Conservation (phyloP, 2,888 invertebrate genomes). For the Plagiodera versicolora region DNA sequence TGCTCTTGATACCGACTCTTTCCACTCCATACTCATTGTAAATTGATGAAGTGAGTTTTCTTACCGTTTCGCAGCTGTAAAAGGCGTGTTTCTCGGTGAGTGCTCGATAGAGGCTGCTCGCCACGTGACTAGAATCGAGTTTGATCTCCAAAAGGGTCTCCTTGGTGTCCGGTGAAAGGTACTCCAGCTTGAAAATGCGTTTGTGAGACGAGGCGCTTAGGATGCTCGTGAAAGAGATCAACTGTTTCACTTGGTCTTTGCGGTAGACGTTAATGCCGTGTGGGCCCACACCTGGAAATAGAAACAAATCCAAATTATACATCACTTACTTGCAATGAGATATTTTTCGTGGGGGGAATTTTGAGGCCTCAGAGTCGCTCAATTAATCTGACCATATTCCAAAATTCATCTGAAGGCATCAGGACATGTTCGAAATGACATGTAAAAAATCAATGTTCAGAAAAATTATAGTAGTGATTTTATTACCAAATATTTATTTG, state of each 20-base stretch:
- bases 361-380: too few species aligned
- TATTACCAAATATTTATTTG: too few species aligned
- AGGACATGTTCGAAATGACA: too few species aligned
- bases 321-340: too few species aligned
- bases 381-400: too few species aligned
- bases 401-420: too few species aligned
- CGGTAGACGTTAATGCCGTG: constrained; percentile 77
- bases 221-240: constrained; percentile 80
- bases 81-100: constrained; percentile 92
- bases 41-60: too few species aligned
- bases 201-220: constrained; percentile 76
- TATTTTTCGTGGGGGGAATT: not conserved
- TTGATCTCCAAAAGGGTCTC: constrained; percentile 75
- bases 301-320: not conserved
- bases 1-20: too few species aligned
- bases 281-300: constrained; percentile 78
- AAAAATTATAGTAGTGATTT: too few species aligned
- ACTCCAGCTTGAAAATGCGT: constrained; percentile 74
- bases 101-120: constrained; percentile 79
- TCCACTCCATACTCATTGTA: too few species aligned
- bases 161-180: constrained; percentile 69
- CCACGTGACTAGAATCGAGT: constrained; percentile 78
- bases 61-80: constrained; percentile 88
- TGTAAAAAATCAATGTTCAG: too few species aligned
- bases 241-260: constrained; percentile 65